Conservation (phyloP, 1,140 invertebrate genomes). For the Adelges cooleyi region DNA sequence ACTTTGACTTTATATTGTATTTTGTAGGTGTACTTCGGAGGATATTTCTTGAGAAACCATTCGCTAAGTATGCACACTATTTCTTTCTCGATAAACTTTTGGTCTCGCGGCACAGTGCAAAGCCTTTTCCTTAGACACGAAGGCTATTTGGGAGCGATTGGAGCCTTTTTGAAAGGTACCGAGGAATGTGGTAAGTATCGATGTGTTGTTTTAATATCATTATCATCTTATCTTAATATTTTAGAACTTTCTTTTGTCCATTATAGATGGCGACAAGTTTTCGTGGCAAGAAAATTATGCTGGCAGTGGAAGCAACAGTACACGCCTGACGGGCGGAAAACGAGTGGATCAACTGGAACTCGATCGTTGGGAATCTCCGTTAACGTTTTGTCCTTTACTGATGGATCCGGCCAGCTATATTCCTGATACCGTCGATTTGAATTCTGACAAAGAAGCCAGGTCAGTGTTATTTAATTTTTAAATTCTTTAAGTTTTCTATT, state of each 20-base stretch:
- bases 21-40: constrained; percentile 57
- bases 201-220: neutral
- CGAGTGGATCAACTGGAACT: constrained; percentile 56
- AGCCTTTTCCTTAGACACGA: constrained; percentile 63
- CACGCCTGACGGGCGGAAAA: constrained; percentile 38
- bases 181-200: constrained; percentile 46
- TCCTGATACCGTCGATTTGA: constrained; percentile 81
- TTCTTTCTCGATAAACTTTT: constrained; percentile 61
- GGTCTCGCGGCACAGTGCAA: constrained; percentile 59
- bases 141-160: constrained; percentile 65
- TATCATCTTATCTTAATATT: neutral
- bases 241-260: neutral
- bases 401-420: constrained; percentile 54
- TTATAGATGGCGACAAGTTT: constrained; percentile 46
- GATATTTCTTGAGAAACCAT: constrained; percentile 64
- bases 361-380: constrained; percentile 49
- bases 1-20: neutral
- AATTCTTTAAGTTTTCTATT: neutral
- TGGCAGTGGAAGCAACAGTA: constrained; percentile 52
- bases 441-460: constrained; percentile 67
- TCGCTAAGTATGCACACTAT: constrained; percentile 65
- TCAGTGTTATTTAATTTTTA: constrained; percentile 31
- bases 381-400: constrained; percentile 54
- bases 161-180: constrained; percentile 60
- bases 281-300: constrained; percentile 68